Evolutionary conservation across 2,888 invertebrate genomes (phyloP).

Genomic region (Conistra vaccinii): DNA sequence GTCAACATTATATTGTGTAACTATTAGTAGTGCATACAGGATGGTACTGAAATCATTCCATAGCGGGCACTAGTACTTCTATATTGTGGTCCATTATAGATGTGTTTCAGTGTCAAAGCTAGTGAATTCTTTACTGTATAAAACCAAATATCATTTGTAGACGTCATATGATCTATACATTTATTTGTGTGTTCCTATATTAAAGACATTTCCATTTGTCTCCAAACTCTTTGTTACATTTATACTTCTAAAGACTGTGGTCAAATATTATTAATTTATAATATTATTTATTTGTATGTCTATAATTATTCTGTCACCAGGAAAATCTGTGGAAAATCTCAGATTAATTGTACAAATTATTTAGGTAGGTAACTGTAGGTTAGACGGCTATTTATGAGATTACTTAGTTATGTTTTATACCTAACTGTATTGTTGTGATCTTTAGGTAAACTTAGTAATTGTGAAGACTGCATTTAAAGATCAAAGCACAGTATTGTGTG

Average conservation of each 20-base stretch:
- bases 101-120: slow-evolving; percentile 67
- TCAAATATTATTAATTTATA: slow-evolving; percentile 87
- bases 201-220: slow-evolving; percentile 83
- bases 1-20: slow-evolving; percentile 53
- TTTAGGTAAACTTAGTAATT: slow-evolving; percentile 81
- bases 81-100: slow-evolving; percentile 65
- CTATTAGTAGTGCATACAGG: slow-evolving; percentile 64
- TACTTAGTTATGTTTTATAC: slow-evolving; percentile 85
- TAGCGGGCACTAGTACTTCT: slow-evolving; percentile 73
- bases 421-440: slow-evolving; percentile 88
- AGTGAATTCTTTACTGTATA: slow-evolving; percentile 75
- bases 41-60: slow-evolving; percentile 83
- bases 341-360: slow-evolving; percentile 90
- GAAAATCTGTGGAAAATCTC: slow-evolving; percentile 80
- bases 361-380: slow-evolving; percentile 83
- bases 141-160: slow-evolving; percentile 83
- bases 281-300: slow-evolving; percentile 89
- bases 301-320: slow-evolving; percentile 85
- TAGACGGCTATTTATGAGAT: slow-evolving; percentile 90
- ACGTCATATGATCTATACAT: slow-evolving; percentile 74
- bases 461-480: slow-evolving; percentile 89
- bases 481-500: slow-evolving; percentile 80
- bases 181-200: slow-evolving; percentile 86
- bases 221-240: slow-evolving; percentile 78
- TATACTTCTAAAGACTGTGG: slow-evolving; percentile 87